phyloP scores from a whole-genome alignment of 2,797 vertebrate genomes.

The Jordanella pulchra region DNA sequence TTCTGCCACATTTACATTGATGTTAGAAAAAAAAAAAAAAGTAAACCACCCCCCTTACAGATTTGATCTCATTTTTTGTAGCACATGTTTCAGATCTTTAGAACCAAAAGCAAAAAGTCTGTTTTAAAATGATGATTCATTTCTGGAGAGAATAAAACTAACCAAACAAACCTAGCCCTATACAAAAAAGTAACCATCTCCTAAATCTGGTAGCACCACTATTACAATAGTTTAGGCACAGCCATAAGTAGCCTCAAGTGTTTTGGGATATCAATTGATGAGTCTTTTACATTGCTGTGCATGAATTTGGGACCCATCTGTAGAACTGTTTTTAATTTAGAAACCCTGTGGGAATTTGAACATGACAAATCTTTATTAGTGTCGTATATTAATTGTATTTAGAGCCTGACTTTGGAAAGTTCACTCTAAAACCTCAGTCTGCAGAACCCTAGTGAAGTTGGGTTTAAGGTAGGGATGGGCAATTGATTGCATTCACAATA shows the following conservation, averaged over 20 bases:
- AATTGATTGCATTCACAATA: no score
- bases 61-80: background rate
- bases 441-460: background rate
- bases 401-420: background rate
- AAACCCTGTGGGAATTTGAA: background rate
- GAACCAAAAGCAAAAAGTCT: background rate
- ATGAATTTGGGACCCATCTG: background rate
- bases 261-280: background rate
- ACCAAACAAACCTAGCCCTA: no score
- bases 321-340: background rate
- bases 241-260: background rate
- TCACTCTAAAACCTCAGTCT: background rate
- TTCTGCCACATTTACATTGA: conserved; percentile 15
- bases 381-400: background rate
- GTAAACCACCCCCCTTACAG: background rate
- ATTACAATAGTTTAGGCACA: background rate
- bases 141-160: background rate
- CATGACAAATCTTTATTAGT: background rate
- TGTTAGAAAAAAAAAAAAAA: background rate
- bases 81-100: background rate
- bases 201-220: background rate
- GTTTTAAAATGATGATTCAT: background rate
- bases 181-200: background rate
- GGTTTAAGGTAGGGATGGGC: background rate
- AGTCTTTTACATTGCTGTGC: background rate